Percentiles rank a stretch among this genome's conserved stretches.
Conservation (phyloP, 2,113 vertebrate species). For the Machaerirhynchus nigripectus region DNA sequence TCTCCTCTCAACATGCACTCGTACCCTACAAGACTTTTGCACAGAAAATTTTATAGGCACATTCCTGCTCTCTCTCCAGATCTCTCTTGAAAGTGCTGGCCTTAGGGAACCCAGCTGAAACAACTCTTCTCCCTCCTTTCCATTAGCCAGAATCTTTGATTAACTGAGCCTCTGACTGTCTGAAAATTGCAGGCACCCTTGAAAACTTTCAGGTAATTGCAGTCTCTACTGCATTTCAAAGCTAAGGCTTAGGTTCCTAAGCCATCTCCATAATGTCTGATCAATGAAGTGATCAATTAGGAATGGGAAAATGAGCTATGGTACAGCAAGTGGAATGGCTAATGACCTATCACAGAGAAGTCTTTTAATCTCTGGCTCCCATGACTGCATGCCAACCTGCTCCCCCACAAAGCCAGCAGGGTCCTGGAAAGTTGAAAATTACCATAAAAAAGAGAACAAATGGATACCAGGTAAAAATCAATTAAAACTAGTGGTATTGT, state of each 20-base stretch:
- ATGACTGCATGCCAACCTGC: not conserved
- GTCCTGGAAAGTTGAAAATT: constrained; percentile 14
- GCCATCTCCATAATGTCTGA: constrained; percentile 36
- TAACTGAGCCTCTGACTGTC: not conserved
- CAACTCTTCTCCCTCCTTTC: constrained; percentile 2
- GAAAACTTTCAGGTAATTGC: constrained; percentile 51
- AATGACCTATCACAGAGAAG: not conserved
- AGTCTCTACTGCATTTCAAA: constrained; percentile 5
- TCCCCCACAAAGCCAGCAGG: not conserved
- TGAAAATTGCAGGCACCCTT: constrained; percentile 42
- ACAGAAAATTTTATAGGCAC: not conserved
- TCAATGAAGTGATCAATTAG: constrained; percentile 59
- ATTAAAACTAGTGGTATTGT: not conserved
- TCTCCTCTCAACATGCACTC: not conserved
- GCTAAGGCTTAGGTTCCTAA: constrained; percentile 18
- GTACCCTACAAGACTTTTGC: not conserved
- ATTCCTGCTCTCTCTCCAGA: not conserved
- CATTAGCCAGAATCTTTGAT: constrained; percentile 29
- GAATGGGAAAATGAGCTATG: constrained; percentile 15
- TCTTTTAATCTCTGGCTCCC: constrained; percentile 30
- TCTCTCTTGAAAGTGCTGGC: not conserved
- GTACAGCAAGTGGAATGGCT: constrained; percentile 16
- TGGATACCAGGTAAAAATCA: not conserved
- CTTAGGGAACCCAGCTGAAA: not conserved
- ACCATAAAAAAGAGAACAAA: constrained; percentile 2